These are phyloP conservation scores for Pterostichus madidus DNA, from an alignment of 2,888 invertebrate genomes.

Conservation along the genomic window DNA sequence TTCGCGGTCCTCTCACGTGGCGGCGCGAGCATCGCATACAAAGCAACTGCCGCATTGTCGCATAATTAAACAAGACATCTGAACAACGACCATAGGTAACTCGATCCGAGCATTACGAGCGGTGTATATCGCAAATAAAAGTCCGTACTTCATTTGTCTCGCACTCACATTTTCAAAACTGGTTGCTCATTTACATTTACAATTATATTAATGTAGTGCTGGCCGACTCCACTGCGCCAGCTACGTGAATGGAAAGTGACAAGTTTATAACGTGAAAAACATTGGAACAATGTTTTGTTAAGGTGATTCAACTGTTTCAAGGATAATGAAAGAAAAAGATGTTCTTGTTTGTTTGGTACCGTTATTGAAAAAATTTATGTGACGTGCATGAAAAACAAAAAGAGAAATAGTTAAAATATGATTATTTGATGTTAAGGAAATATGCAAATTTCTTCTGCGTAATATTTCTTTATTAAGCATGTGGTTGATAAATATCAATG, in stretches of 20 bases:
- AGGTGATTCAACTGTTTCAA: slow-evolving; percentile 47
- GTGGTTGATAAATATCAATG: too few relatives aligned
- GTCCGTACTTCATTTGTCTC: slow-evolving; percentile 42
- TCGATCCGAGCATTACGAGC: slow-evolving; percentile 28
- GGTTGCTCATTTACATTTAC: slow-evolving; percentile 57
- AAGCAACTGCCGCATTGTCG: slow-evolving; percentile 52
- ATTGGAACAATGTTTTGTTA: slow-evolving; percentile 41
- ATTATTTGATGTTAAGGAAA: background rate
- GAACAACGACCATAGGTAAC: slow-evolving; percentile 29
- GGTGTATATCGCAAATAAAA: slow-evolving; percentile 48
- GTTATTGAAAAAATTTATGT: slow-evolving; percentile 20
- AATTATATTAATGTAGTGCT: slow-evolving; percentile 56
- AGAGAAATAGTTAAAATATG: background rate
- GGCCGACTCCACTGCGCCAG: background rate
- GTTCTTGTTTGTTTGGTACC: slow-evolving; percentile 31
- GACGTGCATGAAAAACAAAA: background rate
- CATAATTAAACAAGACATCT: slow-evolving; percentile 58
- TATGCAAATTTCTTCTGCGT: too few relatives aligned
- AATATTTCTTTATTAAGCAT: too few relatives aligned
- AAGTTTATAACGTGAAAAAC: slow-evolving; percentile 58
- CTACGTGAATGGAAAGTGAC: slow-evolving; percentile 46
- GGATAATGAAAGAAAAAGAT: slow-evolving; percentile 44
- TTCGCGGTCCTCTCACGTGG: slow-evolving; percentile 46
- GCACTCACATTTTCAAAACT: slow-evolving; percentile 35
- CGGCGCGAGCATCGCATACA: slow-evolving; percentile 52